phyloP scores from a whole-genome alignment of 2,888 invertebrate genomes.

The Imbricaverruca yamaguchii region DNA sequence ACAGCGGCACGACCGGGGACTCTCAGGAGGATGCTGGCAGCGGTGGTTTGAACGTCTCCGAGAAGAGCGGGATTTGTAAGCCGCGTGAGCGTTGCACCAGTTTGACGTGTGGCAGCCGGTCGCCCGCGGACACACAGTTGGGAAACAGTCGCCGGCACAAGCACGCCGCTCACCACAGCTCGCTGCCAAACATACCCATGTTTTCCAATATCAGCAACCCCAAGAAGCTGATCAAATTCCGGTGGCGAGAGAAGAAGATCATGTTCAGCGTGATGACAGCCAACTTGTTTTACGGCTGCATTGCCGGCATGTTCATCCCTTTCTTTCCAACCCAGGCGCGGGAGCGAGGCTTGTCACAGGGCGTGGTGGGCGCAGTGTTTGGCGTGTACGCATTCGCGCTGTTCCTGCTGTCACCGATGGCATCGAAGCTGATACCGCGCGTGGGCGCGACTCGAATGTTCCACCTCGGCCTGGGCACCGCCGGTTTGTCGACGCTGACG shows the following conservation, averaged over 20 bases:
- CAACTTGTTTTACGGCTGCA: constrained; percentile 11
- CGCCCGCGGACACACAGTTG: no score
- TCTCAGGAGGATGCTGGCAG: no score
- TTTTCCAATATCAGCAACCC: not conserved
- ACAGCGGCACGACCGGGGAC: no score
- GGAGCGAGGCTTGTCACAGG: constrained; percentile 8
- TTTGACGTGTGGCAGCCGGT: no score
- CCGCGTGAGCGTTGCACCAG: no score
- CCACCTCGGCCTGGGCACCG: not conserved
- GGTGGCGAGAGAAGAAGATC: constrained; percentile 5
- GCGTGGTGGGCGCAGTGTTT: constrained; percentile 4
- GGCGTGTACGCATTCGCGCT: not conserved
- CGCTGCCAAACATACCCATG: not conserved
- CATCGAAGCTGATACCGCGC: not conserved
- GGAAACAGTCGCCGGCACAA: not conserved
- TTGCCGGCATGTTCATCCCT: not conserved
- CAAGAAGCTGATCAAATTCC: not conserved
- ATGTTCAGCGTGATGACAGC: not conserved
- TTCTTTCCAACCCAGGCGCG: constrained; percentile 4
- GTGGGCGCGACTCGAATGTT: constrained; percentile 16
- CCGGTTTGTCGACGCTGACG: not conserved
- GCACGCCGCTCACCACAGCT: not conserved
- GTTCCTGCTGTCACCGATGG: not conserved
- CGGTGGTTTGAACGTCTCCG: no score
- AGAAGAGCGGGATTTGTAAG: no score